A percentile compares a stretch with the other conserved stretches of the same genome.
phyloP scores from a whole-genome alignment of 2,113 vertebrate genomes.

The Anolis sagrei region DNA sequence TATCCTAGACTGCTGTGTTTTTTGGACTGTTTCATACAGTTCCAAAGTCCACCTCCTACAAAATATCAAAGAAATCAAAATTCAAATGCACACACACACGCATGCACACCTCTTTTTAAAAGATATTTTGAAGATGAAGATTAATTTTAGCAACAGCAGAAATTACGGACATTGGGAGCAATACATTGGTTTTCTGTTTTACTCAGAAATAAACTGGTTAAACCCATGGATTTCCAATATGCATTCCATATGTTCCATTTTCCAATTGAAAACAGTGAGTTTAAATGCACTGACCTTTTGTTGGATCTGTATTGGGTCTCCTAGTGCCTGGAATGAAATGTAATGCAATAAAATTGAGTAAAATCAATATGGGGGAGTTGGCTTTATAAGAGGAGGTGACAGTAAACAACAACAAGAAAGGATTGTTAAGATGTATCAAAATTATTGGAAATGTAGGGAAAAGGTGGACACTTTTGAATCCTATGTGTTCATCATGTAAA shows the following conservation, averaged over 20 bases:
- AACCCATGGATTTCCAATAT: neutral
- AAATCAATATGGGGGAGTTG: too few relatives aligned
- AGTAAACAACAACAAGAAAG: too few relatives aligned
- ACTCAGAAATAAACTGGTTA: neutral
- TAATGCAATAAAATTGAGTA: too few relatives aligned
- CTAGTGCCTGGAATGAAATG: neutral
- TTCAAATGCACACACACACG: slow-evolving; percentile 35
- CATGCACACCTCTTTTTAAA: slow-evolving; percentile 55
- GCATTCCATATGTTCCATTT: neutral
- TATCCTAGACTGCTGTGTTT: slow-evolving; percentile 48
- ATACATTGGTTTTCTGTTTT: neutral
- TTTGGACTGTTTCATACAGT: slow-evolving; percentile 52
- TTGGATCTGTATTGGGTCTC: neutral
- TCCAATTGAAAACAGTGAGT: neutral
- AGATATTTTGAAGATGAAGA: slow-evolving; percentile 42
- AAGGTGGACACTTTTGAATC: too few relatives aligned
- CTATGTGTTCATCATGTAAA: too few relatives aligned
- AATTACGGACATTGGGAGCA: neutral
- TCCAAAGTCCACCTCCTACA: slow-evolving; percentile 46
- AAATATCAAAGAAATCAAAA: slow-evolving; percentile 67
- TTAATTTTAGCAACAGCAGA: slow-evolving; percentile 36
- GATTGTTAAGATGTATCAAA: too few relatives aligned
- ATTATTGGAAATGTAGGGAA: too few relatives aligned
- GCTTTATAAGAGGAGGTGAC: too few relatives aligned
- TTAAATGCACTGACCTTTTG: neutral